Base-by-base conservation (phyloP, 2,113 vertebrate genomes). In the Pituophis catenifer region DNA sequence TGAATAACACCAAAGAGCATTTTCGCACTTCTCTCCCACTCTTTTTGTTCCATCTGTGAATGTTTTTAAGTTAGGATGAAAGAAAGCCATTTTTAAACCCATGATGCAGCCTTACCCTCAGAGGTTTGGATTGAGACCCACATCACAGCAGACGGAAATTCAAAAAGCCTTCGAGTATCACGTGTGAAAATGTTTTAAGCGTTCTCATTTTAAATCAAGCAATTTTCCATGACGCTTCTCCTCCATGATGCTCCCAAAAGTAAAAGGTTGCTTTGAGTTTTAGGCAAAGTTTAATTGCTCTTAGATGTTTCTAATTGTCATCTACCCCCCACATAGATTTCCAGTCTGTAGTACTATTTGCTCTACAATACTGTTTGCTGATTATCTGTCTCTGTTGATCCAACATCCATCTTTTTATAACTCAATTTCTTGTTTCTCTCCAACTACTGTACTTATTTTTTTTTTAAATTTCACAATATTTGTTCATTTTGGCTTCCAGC, bases 401-500 rank as follows among this genome's bases (percentile, higher is more conserved):
- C 54, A 92, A 8, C 2, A 92, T 93, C 93, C 57, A 62, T 59
- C 92, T 81, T 90, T 93, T 52, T 19, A 23, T 90, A 91, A 38
- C 24, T 91, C 88, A 86, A 85, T 12, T 92, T 26, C 12, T 50
- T 38, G 8, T 59, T 91, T 5, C 0, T 88, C 88, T 91, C 24
- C 29, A 91, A 44, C 24, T 93, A n/a, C 70, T 90, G 59, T 0
- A 0, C 2, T 91, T 0, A 3, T 48, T 54, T 90, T 92, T 90
- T 92, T 90, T 8, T 23, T 0, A 57, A 55, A 75, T 2, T 55
- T 89, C 50, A 89, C 86, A 93, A 93, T 75, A 94, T 91, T 86
- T 91, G 24, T 89, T 91, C n/a, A 81, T 70, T 94, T 91, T 93
- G 24, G 65, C 86, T 95, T 93, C 15, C 11, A 90, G 17, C 7